Evolutionary conservation across 2,113 vertebrate species (phyloP).

Genomic region (Python bivittatus): DNA sequence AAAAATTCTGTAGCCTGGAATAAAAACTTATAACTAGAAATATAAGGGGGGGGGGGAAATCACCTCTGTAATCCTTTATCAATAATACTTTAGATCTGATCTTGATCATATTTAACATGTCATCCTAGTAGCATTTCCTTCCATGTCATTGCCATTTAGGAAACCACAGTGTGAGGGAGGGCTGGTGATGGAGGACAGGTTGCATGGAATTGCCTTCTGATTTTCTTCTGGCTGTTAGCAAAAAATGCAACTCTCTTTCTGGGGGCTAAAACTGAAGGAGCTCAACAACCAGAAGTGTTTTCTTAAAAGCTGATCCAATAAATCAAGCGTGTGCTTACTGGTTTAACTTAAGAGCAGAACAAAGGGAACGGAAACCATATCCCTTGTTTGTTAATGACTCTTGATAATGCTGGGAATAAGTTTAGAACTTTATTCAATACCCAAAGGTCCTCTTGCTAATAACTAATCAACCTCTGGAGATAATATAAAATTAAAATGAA

Average conservation of each 20-base stretch:
- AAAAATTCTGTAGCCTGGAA: not conserved
- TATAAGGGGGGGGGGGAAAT: not conserved
- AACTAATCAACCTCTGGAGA: conserved; percentile 64
- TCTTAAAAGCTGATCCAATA: conserved; percentile 55
- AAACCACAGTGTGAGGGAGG: conserved; percentile 36
- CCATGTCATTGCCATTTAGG: conserved; percentile 51
- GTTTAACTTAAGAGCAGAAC: conserved; percentile 46
- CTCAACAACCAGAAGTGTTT: conserved; percentile 51
- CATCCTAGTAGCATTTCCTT: conserved; percentile 45
- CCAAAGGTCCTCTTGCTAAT: conserved; percentile 61
- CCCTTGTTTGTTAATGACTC: conserved; percentile 40
- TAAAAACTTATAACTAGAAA: not conserved
- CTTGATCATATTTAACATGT: conserved; percentile 47
- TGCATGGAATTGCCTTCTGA: conserved; percentile 38
- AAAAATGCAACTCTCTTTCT: conserved; percentile 49
- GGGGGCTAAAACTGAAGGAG: conserved; percentile 61
- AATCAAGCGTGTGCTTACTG: conserved; percentile 37
- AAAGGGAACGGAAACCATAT: conserved; percentile 47
- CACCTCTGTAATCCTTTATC: conserved; percentile 39
- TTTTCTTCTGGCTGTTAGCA: conserved; percentile 60
- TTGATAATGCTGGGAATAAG: conserved; percentile 12
- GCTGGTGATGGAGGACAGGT: not conserved
- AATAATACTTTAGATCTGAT: conserved; percentile 35
- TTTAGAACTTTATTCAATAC: conserved; percentile 53
- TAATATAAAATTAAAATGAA: conserved; percentile 66